Evolutionary conservation across 2,888 invertebrate genomes (phyloP), one percentile per base, ranked within the genome.

Genomic region (Nomada ferruginata): DNA sequence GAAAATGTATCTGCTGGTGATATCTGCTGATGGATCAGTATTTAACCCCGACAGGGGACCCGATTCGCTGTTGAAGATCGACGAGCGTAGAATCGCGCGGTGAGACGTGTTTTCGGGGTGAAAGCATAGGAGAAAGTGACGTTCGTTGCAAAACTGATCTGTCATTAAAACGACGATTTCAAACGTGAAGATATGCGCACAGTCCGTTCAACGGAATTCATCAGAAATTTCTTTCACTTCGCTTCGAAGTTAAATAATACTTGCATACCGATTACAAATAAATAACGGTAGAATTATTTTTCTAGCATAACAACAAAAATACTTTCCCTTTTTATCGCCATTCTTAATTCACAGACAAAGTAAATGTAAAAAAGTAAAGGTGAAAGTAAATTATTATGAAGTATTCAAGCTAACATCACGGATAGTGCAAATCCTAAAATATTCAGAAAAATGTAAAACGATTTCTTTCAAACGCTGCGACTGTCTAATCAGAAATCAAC

Each of bases 11-110:
- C 87, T 87, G 87, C 68, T 53, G 64, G 63, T 86, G 87, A 87
- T 87, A 82, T 84, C 80, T 77, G 57, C 80, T 87, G 87, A 87
- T 87, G 87, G 87, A 87, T 87, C 87, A 81, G 86, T 68, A 57
- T 80, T 82, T 82, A 86, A 87, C 82, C 79, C 84, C 65, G 68
- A 57, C 26, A 61, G 75, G 82, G 84, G 82, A 82, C 69, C 61
- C 76, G 68, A 61, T 80, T 73, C 74, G 59, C 69, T 76, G 85
- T 72, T 87, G 77, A 87, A 85, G 85, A 87, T 85, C 79, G 73
- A 79, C 78, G 74, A 79, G 60, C 76, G 44, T 74, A 76, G 59
- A 73, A 36, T 68, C 64, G 83, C 63, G 50, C 60, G 74, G 63
- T 36, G 63, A 64, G 74, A 79, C 76, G 80, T 77, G 68, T 85